Conservation (phyloP, 2,888 invertebrate genomes). For the Drosophila emarginata region DNA sequence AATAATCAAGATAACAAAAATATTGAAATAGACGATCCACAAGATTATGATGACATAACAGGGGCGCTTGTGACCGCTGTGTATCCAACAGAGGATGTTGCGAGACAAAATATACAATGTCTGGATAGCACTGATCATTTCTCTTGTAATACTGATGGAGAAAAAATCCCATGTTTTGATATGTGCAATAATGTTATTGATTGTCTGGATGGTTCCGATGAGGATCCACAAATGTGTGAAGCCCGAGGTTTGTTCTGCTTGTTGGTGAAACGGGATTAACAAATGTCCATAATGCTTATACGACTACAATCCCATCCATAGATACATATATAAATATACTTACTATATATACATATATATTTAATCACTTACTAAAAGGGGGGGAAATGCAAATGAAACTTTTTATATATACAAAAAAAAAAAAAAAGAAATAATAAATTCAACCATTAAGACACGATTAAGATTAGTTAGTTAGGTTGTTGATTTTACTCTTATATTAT, state of each 20-base stretch:
- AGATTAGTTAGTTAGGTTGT: neutral
- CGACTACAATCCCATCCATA: slow-evolving; percentile 4
- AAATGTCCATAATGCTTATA: neutral
- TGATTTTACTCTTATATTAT: no score
- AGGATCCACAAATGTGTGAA: neutral
- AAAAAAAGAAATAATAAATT: neutral
- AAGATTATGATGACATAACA: no score
- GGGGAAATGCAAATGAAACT: slow-evolving; percentile 1
- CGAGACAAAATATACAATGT: neutral
- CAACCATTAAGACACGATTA: no score
- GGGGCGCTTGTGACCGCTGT: no score
- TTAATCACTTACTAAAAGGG: neutral
- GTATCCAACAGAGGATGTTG: neutral
- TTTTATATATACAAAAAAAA: neutral
- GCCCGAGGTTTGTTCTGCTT: neutral
- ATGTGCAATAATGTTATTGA: neutral
- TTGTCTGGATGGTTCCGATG: slow-evolving; percentile 6
- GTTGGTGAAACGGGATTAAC: neutral
- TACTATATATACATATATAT: no score
- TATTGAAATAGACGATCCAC: neutral
- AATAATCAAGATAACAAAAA: neutral
- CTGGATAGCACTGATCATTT: neutral
- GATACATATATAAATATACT: no score
- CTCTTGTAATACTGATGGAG: neutral
- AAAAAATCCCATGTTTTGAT: neutral